Base-by-base conservation (phyloP, 2,113 vertebrate genomes). In the Oenanthe melanoleuca region DNA sequence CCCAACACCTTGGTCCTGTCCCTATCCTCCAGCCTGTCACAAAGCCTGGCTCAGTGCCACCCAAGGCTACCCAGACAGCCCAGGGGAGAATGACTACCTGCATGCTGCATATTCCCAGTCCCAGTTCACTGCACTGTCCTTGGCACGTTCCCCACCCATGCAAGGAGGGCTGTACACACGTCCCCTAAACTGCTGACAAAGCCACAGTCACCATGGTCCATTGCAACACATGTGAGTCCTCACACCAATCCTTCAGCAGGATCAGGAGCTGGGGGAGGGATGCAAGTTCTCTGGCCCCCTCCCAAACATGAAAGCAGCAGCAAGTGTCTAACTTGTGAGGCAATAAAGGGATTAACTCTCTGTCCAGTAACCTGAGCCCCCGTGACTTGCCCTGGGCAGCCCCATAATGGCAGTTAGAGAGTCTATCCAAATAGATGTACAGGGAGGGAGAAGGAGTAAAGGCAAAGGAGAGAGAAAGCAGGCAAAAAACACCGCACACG, bases 401-500 rank as follows among this genome's bases (percentile, higher is more conserved):
- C 45, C 59, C 59, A 71, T 53, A 73, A 82, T 3, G 4, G 55
- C 24, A 67, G n/a, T 38, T n/a, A 18, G 60, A 71, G 40, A 52
- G 47, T 34, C 38, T 28, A 4, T 52, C 61, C 49, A 72, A 61
- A 69, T 0, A 80, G 40, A 61, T 16, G 16, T 18, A 53, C 20
- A 45, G n/a, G 22, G 38, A 71, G 24, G 79, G 29, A 80, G 37
- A 60, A 44, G 19, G 61, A 26, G 29, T 45, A 24, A 63, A 89
- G 44, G 84, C 72, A 91, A 33, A 84, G 21, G 28, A 80, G 53
- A 79, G 37, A 40, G 37, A 44, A 75, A 44, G 40, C 47, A 59
- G 34, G 12, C 50, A 70, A 69, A 90, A 53, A 19, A 6, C 67
- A 83, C 21, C n/a, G 70, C 0, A 0, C 22, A 65, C 0, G 0